Evolutionary conservation across 2,797 vertebrate species (phyloP).

Genomic region (Psittacula derbiana): DNA sequence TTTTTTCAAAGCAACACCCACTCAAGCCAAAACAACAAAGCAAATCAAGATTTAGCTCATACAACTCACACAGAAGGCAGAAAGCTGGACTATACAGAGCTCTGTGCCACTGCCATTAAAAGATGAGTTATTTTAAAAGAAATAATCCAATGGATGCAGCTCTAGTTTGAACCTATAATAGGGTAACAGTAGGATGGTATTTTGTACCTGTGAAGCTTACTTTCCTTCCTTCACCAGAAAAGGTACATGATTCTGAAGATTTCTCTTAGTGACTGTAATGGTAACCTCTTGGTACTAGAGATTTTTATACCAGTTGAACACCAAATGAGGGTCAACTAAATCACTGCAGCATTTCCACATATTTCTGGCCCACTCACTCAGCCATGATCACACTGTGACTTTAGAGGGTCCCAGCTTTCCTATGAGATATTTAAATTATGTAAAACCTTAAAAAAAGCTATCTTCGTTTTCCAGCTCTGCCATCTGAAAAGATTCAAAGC

Average conservation of each 20-base stretch:
- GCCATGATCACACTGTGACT: not conserved
- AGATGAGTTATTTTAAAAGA: not conserved
- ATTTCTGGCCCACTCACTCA: not conserved
- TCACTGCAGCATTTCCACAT: not conserved
- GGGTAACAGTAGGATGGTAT: not conserved
- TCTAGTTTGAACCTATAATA: not conserved
- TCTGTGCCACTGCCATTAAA: not conserved
- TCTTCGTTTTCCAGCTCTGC: not conserved
- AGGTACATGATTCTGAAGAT: not conserved
- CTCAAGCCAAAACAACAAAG: not conserved
- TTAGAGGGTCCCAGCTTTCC: not conserved
- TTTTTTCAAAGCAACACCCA: not conserved
- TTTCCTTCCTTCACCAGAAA: not conserved
- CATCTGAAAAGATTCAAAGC: not conserved
- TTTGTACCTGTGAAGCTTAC: not conserved
- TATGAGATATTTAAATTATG: not conserved
- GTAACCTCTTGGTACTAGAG: not conserved
- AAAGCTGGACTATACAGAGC: not conserved
- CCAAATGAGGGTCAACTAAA: fast-evolving
- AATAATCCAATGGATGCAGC: not conserved
- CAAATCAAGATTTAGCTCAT: not conserved
- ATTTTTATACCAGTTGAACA: not conserved
- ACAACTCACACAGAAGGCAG: not conserved
- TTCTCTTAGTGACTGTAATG: not conserved
- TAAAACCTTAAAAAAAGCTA: not conserved